Evolutionary conservation across 2,113 vertebrate species (phyloP), one percentile per base, ranked within the genome.

Genomic region (Euleptes europaea): DNA sequence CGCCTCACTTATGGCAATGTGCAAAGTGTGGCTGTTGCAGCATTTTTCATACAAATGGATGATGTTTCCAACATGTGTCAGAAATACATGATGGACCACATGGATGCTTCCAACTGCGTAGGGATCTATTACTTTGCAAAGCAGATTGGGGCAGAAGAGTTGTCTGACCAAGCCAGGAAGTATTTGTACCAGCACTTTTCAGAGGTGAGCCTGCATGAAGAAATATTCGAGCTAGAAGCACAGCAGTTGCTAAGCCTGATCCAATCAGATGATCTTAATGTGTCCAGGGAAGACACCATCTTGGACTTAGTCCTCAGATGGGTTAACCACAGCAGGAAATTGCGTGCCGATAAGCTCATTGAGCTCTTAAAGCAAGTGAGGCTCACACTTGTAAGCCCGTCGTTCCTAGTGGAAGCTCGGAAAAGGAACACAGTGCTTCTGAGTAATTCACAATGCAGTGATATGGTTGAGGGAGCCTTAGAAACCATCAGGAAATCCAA

Each of bases 31-130:
- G 98, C 98, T 0, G 95, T 97, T 1, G 97, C 98, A 2, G 97
- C 99, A 0, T 99, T 97, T 81, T 97, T 99, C 67, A 94, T 99
- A 94, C 99, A 99, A 94, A 97, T 99, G 97, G 98, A 99, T 72
- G 97, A 98, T 0, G 96, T 99, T 42, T 99, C 97, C 82, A 83
- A 1, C 1, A 93, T 93, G 80, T 99, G 99, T 79, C 97, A 98
- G 87, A 95, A 92, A 80, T 98, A 98, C 92, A 99, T 99, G 98
- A 97, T 94, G 47, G 97, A 97, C 82, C 98, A 98, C 73, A 99
- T 99, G 98, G 99, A 99, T 74, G 95, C 97, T 66, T 98, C 98
- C 86, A 99, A 99, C 93, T 99, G 98, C 42, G 92, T 99, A 12
- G 99, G 99, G 31, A 96, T 99, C 91, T 97, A 98, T 92, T 97